Base-by-base conservation (phyloP, 2,888 invertebrate species). In the Augiades crinisus region DNA sequence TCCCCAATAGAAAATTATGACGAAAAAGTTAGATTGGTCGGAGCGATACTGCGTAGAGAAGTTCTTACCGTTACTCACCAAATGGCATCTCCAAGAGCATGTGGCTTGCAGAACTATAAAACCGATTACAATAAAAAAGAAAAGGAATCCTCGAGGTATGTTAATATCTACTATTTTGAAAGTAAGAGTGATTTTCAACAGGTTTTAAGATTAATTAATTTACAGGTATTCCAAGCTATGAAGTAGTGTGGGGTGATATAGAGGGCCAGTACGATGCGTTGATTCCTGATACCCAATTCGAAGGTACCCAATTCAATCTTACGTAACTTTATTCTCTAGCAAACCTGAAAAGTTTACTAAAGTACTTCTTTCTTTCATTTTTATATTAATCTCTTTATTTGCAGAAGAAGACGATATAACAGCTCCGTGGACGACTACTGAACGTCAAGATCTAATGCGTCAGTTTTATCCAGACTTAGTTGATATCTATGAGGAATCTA, bases 11-110 rank as follows among this genome's bases (percentile, higher is more conserved):
- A 92, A 91, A 76, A 90, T 95, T 59, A 92, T 95, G 79, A 87
- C 89, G 0, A 86, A 83, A 53, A 92, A 93, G 63, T 73, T 96
- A 45, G 91, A 91, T 58, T 96, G 96, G 96, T 91, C 93, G 2
- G 92, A 94, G 67, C 89, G 93, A 21, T 96, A 96, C 71, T 91
- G 94, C 30, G 93, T 95, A 58, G 93, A 94, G 65, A 96, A 96
- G 74, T 93, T 95, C 60, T 84, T 96, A 52, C 95, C 95, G 0
- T 71, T 96, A 34, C 72, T 94, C 14, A 95, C 95, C 0, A 91
- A 95, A 61, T 96, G 95, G 95, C 95, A 95, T 67, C 77, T 94
- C 17, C 73, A 91, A 56, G 86, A 80, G n/a, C 54, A 67, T 10
- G 76, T 87, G 1, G 64, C 74, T 3, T 64, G 64, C 51, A 75